These are phyloP conservation scores for Fragum whitleyi DNA, from an alignment of 2,888 invertebrate species.

Conservation along the genomic window DNA sequence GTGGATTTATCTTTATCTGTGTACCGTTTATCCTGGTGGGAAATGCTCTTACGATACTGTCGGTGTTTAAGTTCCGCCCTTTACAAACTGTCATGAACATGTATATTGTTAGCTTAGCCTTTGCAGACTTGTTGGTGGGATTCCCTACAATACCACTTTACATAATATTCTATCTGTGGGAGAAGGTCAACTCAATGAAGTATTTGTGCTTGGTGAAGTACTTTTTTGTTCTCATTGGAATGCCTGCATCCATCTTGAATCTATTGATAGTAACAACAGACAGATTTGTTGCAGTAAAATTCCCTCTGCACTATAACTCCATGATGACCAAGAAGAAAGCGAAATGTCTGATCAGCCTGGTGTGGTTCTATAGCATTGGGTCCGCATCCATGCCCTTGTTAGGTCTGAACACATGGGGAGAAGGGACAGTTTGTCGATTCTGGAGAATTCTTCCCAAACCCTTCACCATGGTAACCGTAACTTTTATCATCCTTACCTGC, in stretches of 20 bases:
- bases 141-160: slow-evolving; percentile 65
- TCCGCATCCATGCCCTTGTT: slow-evolving; percentile 56
- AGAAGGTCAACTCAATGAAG: slow-evolving; percentile 36
- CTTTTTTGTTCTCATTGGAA: slow-evolving; percentile 54
- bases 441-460: slow-evolving; percentile 59
- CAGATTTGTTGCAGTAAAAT: slow-evolving; percentile 66
- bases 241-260: slow-evolving; percentile 64
- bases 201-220: slow-evolving; percentile 64
- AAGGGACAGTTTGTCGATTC: slow-evolving; percentile 56
- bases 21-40: slow-evolving; percentile 55
- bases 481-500: slow-evolving; percentile 46
- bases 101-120: slow-evolving; percentile 64
- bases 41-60: slow-evolving; percentile 64
- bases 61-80: slow-evolving; percentile 55
- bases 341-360: slow-evolving; percentile 35
- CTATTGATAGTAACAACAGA: slow-evolving; percentile 63
- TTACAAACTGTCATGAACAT: slow-evolving; percentile 66
- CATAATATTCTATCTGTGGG: slow-evolving; percentile 53
- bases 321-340: slow-evolving; percentile 54
- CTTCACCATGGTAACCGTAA: slow-evolving; percentile 59
- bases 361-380: slow-evolving; percentile 62
- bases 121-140: slow-evolving; percentile 66
- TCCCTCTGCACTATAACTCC: slow-evolving; percentile 57
- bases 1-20: slow-evolving; percentile 24
- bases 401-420: slow-evolving; percentile 50